Conservation (phyloP, 2,888 invertebrate genomes). For the Pyrocoelia pectoralis region DNA sequence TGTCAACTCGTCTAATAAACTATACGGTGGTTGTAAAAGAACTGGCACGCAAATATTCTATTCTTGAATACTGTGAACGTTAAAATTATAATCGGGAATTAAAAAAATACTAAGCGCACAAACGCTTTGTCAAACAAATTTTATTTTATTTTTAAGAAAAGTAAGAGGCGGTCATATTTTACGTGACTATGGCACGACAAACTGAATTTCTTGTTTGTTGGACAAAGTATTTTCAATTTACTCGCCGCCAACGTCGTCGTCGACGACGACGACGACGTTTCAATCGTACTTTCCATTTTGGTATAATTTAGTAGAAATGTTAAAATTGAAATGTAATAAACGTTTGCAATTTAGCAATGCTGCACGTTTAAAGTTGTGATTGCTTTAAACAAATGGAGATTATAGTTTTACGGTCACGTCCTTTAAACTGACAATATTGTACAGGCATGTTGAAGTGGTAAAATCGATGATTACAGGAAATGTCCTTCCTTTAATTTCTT, state of each 20-base stretch:
- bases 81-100: no score
- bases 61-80: no score
- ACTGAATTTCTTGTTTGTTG: slow-evolving; percentile 1
- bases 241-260: background rate
- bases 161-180: background rate
- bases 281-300: slow-evolving; percentile 1
- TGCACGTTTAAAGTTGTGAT: background rate
- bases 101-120: no score
- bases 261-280: background rate
- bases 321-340: background rate
- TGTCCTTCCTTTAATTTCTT: no score
- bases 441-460: no score
- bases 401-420: no score
- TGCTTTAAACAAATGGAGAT: background rate
- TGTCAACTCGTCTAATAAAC: no score
- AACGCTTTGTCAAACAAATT: no score
- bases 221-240: background rate
- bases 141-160: background rate
- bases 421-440: no score
- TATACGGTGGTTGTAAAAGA: no score
- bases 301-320: background rate
- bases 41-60: no score
- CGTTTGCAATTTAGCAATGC: background rate
- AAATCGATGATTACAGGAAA: no score
- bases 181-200: background rate